Conservation (phyloP, 2,797 vertebrate species). For the Odontamblyopus lacepedii region DNA sequence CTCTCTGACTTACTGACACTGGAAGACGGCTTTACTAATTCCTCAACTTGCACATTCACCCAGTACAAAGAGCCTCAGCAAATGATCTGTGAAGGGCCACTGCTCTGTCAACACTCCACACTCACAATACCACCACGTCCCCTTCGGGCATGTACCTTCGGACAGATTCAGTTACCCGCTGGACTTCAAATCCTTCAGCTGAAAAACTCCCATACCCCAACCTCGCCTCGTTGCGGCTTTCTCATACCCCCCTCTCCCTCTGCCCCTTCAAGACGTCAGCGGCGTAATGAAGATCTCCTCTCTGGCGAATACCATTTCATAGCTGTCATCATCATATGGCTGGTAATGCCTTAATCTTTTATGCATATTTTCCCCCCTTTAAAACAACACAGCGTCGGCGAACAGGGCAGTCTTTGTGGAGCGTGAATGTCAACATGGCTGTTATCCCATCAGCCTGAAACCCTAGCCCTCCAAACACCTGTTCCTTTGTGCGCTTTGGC, state of each 20-base stretch:
- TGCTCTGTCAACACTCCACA: conserved; percentile 73
- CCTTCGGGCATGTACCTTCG: conserved; percentile 43
- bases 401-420: conserved; percentile 75
- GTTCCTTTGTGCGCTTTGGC: conserved; percentile 79
- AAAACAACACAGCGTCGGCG: conserved; percentile 70
- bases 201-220: conserved; percentile 16
- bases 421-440: conserved; percentile 77
- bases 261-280: conserved; percentile 23
- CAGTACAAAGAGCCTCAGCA: conserved; percentile 60
- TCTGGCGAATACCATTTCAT: conserved; percentile 55
- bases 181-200: conserved; percentile 40
- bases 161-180: conserved; percentile 60
- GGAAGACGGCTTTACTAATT: conserved; percentile 2
- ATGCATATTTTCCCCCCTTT: conserved; percentile 60
- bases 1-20: conserved; percentile 10
- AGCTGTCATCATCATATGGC: conserved; percentile 59
- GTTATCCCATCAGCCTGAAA: conserved; percentile 76
- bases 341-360: conserved; percentile 65
- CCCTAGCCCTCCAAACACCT: conserved; percentile 80
- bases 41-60: conserved; percentile 38
- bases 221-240: background rate
- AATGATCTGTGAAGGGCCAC: conserved; percentile 72
- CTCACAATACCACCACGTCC: conserved; percentile 66
- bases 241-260: background rate
- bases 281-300: conserved; percentile 51